Base-by-base conservation (phyloP, 2,797 vertebrate species). In the Catharus ustulatus region DNA sequence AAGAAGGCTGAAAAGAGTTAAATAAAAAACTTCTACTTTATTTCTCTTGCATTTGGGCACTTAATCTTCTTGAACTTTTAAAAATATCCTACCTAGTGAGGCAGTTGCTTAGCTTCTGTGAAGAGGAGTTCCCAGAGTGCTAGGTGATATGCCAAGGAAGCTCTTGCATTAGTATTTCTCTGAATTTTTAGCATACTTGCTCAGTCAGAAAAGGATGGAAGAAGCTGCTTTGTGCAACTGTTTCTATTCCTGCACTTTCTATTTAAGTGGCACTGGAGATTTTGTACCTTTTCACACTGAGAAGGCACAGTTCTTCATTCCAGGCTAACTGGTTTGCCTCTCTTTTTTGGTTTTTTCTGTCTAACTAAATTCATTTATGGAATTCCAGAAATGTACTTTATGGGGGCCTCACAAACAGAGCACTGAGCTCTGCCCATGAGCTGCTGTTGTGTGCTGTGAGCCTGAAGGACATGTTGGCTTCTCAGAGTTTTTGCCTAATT, bases 171-270 rank as follows among this genome's bases (percentile, higher is more conserved):
- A 45, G 34, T 88, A 18, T 93, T 86, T 91, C 45, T 71, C 66
- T 91, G 69, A 78, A 59, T 91, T 78, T 95, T 91, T 93, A 84
- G 68, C 15, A 19, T 84, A 26, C 43, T 82, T 66, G 45, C 42
- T 84, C 34, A 17, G 48, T 73, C 36, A 78, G 66, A 73, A 87
- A 84, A 87, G 69, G 40, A 36, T 36, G 55, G 79, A 78, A 75
- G 79, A 86, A 76, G 62, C 55, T 82, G 69, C 48, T 90, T 88
- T 95, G 73, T 92, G 59, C 42, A 73, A 62, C 43, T 85, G 18
- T 87, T 94, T 90, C 62, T 89, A 34, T 81, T 92, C 34, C 30
- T 54, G 66, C n/a, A 16, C 71, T 83, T 94, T 81, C 26, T 20
- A 32, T 91, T 86, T 85, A 81, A 73, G 83, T 42, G 32, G 27